Evolutionary conservation across 2,113 vertebrate species (phyloP), one percentile per base, ranked within the genome.

Genomic region (Cygnus atratus): DNA sequence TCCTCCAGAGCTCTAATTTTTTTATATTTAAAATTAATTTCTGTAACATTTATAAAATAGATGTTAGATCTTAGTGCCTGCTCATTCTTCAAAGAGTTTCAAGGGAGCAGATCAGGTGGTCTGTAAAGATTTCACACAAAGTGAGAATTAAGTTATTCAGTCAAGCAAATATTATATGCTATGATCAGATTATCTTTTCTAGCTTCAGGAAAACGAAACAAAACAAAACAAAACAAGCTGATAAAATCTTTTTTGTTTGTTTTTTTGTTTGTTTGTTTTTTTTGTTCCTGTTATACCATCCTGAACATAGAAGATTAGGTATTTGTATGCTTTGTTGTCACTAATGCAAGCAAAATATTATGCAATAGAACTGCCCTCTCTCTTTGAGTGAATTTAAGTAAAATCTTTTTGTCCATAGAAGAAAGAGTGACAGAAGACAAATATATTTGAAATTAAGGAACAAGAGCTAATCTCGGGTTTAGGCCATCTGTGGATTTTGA

Each of bases 401-500:
- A 93, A 91, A 88, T 74, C 16, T 74, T 84, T 28, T 80, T 87
- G 26, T 54, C 39, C 54, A 16, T 17, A 54, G 61, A 55, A 87
- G 50, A 86, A 93, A 37, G 12, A 57, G 16, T 90, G 68, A 86
- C 80, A 95, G 81, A 90, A 90, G 66, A 90, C n/a, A 95, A 92
- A 91, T 75, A 25, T 8, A 58, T 84, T 92, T 87, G 44, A 93
- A 88, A 95, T 84, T 8, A 84, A 91, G 92, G 24, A 44, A 88
- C 93, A 92, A 76, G 57, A 75, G 46, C 22, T n/a, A 75, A 88
- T 92, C 94, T 68, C 80, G 65, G 9, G 33, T 87, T 96, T 84
- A 92, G 66, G 31, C 46, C 61, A 75, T 95, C 80, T 84, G 43
- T 62, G 65, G 73, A 88, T 88, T 96, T 90, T 93, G 90, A 94